These are phyloP conservation scores for Piaya cayana DNA, from an alignment of 2,113 vertebrate species.

Conservation along the genomic window DNA sequence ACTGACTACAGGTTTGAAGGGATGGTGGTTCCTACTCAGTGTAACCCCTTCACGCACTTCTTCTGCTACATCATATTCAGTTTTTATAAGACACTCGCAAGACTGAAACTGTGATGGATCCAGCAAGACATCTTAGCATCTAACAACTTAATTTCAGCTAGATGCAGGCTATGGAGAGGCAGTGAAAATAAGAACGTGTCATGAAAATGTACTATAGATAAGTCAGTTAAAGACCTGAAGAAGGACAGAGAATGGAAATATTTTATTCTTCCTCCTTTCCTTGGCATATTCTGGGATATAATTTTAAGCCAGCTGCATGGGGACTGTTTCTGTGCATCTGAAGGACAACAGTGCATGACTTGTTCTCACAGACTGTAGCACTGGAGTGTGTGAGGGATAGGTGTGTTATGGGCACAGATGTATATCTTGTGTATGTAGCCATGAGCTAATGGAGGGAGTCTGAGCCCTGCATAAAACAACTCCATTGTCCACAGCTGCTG, in stretches of 20 bases:
- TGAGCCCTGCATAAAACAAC: background rate
- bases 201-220: background rate
- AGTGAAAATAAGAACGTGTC: background rate
- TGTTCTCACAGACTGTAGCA: background rate
- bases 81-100: background rate
- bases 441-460: background rate
- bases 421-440: background rate
- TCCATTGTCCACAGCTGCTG: background rate
- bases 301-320: background rate
- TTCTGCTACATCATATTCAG: background rate
- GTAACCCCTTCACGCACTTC: background rate
- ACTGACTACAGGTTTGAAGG: background rate
- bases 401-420: background rate
- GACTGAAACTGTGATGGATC: background rate
- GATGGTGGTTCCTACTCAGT: background rate
- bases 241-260: background rate
- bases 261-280: background rate
- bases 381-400: background rate
- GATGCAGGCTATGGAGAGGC: background rate
- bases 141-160: background rate
- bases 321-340: fast-evolving
- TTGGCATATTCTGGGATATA: background rate
- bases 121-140: background rate
- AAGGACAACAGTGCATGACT: background rate
- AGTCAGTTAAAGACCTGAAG: background rate